Conservation (phyloP, 2,888 invertebrate species). For the Dicycla oo region DNA sequence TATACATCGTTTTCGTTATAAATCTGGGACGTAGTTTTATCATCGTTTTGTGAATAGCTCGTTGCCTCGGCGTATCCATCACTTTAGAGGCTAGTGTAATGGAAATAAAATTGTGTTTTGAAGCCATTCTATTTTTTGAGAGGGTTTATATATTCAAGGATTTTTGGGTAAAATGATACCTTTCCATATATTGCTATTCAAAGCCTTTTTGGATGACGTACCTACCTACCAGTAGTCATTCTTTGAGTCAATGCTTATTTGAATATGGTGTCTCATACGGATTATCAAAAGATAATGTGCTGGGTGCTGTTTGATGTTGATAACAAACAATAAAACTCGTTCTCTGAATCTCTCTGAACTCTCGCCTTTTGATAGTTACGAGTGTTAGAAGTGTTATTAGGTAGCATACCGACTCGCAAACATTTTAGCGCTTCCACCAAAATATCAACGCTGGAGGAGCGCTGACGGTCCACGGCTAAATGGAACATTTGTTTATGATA, state of each 20-base stretch:
- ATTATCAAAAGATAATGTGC: neutral
- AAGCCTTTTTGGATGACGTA: neutral
- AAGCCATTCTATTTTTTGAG: neutral
- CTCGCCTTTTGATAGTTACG: neutral
- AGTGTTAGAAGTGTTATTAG: neutral
- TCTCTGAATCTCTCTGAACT: neutral
- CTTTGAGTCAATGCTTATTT: neutral
- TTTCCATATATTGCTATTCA: neutral
- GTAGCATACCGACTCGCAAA: no score
- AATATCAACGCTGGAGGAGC: no score
- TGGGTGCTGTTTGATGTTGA: neutral
- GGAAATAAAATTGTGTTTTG: slow-evolving; percentile 19
- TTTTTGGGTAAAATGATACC: neutral
- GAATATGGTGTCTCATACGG: neutral
- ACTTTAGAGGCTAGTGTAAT: slow-evolving; percentile 16
- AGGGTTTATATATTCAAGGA: neutral
- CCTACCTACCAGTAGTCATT: neutral
- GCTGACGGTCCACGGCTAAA: no score
- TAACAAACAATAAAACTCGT: neutral
- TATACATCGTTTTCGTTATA: slow-evolving; percentile 35
- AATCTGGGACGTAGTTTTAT: slow-evolving; percentile 40
- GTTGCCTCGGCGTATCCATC: neutral
- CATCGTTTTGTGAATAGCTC: slow-evolving; percentile 35
- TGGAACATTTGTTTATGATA: no score
- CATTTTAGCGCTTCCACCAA: no score